Base-by-base conservation (phyloP, 1,140 invertebrate species). In the Mycetomoellerius zeteki region DNA sequence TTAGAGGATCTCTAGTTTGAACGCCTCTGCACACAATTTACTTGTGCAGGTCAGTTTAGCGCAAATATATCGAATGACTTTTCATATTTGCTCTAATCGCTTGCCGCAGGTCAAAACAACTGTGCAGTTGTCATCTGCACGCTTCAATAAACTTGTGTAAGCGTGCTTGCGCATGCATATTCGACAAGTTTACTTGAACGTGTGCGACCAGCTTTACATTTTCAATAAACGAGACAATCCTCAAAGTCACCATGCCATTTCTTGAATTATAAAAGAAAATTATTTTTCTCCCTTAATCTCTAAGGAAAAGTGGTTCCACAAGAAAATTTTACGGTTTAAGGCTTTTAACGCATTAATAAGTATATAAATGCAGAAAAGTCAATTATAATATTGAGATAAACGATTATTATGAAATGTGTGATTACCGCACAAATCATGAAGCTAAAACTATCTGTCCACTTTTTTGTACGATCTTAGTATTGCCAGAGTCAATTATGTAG, bases 301-400 rank as follows among this genome's bases (percentile, higher is more conserved):
- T 21, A 56, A 16, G 27, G 67, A 47, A 24, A 37, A 37, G 24
- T 52, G 12, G 12, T 21, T 21, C 19, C 24, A 8, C 33, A 21
- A 58, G 12, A 75, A 27, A 84, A 62, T 24, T 75, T 33, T 0
- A 4, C 43, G 37, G 33, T 84, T 84, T 84, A 84, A 75, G 69
- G 21, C 69, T 60, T 84, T 43, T 75, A 30, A 52, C 54, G 16
- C 69, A 72, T 62, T 73, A 56, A 84, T 56, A 73, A 54, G 12
- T 82, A 75, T 72, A 82, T 75, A 84, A 75, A 84, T 47, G 54
- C 37, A 24, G 14, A 75, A 72, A 47, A 82, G 80, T 60, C 33
- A 73, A 21, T 54, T 50, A 30, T 47, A 47, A 30, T 75, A 62
- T 64, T 84, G 69, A 81, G 64, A 81, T 71, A 52, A 71, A 81